Conservation (phyloP, 37 sponge, comb jelly and placozoan genomes). For the Sycon ciliatum region DNA sequence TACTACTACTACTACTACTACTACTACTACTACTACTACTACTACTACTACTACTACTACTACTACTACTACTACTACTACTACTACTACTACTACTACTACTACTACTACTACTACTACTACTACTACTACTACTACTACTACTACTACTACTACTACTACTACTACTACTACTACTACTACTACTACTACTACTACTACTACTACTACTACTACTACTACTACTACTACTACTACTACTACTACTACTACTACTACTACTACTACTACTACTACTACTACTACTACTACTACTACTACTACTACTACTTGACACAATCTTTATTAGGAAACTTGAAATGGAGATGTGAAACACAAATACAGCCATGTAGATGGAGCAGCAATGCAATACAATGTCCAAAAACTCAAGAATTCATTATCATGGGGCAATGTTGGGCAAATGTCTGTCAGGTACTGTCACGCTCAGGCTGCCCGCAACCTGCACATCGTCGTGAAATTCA, state of each 20-base stretch:
- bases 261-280: slow-evolving; percentile 8
- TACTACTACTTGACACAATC: no score
- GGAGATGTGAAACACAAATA: no score
- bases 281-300: slow-evolving; percentile 2
- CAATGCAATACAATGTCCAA: no score
- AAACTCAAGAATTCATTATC: no score
- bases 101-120: slow-evolving; percentile 8
- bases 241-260: slow-evolving; percentile 6
- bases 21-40: slow-evolving; percentile 8
- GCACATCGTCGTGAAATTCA: no score
- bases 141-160: slow-evolving; percentile 2
- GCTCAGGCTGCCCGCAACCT: no score
- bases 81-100: background rate
- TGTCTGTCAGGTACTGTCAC: no score
- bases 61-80: background rate
- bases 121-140: slow-evolving; percentile 6
- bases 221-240: slow-evolving; percentile 8
- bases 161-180: background rate
- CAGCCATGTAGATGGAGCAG: no score
- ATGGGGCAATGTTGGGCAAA: no score
- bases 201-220: slow-evolving; percentile 8
- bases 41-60: background rate
- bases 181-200: slow-evolving; percentile 2
- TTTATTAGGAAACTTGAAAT: no score
- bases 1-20: slow-evolving; percentile 6